phyloP scores from a whole-genome alignment of 2,888 invertebrate species.

The Buathra laborator region DNA sequence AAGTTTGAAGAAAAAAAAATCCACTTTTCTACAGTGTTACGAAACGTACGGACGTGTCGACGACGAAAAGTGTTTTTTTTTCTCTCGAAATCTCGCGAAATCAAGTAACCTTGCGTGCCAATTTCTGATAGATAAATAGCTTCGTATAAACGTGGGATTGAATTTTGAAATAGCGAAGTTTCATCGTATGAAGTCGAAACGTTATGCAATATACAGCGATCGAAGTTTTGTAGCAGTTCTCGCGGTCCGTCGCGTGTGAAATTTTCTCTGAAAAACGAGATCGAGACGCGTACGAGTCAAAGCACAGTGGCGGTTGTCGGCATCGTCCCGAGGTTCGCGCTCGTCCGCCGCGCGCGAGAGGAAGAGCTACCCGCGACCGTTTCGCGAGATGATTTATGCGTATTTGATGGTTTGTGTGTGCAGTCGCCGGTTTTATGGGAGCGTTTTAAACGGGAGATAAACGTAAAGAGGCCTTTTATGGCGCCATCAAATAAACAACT shows the following conservation, averaged over 20 bases:
- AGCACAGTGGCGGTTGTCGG: constrained; percentile 33
- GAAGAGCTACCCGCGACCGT: constrained; percentile 73
- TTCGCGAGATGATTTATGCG: constrained; percentile 83
- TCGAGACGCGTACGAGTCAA: constrained; percentile 39
- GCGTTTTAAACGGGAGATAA: constrained; percentile 85
- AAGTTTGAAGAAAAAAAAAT: constrained; percentile 27
- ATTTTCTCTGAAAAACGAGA: constrained; percentile 57
- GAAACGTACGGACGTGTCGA: constrained; percentile 43
- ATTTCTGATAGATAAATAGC: not conserved
- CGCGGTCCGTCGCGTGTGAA: constrained; percentile 63
- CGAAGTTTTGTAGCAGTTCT: constrained; percentile 12
- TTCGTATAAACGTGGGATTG: not conserved
- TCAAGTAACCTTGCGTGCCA: not conserved
- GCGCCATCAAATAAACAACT: constrained; percentile 85
- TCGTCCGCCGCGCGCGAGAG: constrained; percentile 67
- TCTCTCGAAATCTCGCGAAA: not conserved
- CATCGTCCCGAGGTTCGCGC: constrained; percentile 58
- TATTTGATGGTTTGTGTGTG: constrained; percentile 84
- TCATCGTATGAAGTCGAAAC: not conserved
- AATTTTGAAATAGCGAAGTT: not conserved
- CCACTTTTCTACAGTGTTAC: constrained; percentile 53
- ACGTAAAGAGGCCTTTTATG: constrained; percentile 85
- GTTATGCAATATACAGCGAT: not conserved
- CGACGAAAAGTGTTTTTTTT: not conserved
- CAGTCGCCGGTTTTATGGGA: constrained; percentile 84